These are phyloP conservation scores for Euzetes globulus DNA, from an alignment of 2,888 invertebrate species.

Conservation along the genomic window DNA sequence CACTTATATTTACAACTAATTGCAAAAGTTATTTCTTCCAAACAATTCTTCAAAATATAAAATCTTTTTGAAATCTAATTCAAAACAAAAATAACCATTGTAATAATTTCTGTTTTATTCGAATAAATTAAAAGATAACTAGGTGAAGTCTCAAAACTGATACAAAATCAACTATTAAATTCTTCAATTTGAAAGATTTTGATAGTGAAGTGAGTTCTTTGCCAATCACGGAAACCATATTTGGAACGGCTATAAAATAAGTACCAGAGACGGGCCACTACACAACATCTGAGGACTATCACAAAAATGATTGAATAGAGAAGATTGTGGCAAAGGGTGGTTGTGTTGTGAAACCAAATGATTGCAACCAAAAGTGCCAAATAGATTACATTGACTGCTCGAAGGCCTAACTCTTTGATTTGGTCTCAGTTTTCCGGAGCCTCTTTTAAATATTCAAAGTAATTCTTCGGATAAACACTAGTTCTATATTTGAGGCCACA, in stretches of 20 bases:
- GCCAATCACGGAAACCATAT: background rate
- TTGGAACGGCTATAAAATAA: background rate
- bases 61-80: too few relatives aligned
- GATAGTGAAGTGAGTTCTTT: background rate
- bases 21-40: too few relatives aligned
- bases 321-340: background rate
- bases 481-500: background rate
- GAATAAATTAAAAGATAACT: too few relatives aligned
- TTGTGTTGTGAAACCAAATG: background rate
- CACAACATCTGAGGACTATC: background rate
- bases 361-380: background rate
- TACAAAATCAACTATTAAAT: too few relatives aligned
- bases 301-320: background rate
- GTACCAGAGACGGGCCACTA: background rate
- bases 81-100: too few relatives aligned
- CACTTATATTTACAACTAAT: too few relatives aligned
- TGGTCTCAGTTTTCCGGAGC: background rate
- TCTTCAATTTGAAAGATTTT: too few relatives aligned
- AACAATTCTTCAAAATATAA: too few relatives aligned
- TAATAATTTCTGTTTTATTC: too few relatives aligned
- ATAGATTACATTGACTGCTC: background rate
- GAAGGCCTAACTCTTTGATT: background rate
- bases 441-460: background rate
- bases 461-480: background rate
- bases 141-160: too few relatives aligned